These are phyloP conservation scores for Ips nitidus DNA, from an alignment of 1,140 invertebrate genomes.

Conservation along the genomic window DNA sequence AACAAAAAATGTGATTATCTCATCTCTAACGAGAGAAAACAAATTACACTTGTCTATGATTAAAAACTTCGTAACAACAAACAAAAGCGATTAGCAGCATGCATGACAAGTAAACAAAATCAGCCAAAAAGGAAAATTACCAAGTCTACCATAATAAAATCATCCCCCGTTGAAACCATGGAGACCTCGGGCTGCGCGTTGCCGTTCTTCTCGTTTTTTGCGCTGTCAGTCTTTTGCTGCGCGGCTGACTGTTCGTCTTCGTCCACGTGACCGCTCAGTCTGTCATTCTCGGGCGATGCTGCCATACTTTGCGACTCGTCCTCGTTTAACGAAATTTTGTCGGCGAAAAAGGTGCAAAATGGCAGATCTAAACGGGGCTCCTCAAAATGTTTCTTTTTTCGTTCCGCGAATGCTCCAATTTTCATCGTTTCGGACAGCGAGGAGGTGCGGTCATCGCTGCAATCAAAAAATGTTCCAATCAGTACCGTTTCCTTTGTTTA, in stretches of 20 bases:
- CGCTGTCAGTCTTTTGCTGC: constrained; percentile 38
- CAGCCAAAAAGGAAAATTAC: constrained; percentile 56
- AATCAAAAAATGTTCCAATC: constrained; percentile 42
- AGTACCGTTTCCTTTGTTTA: background rate
- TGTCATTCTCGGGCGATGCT: constrained; percentile 28
- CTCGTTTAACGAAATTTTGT: constrained; percentile 51
- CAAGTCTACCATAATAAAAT: constrained; percentile 77
- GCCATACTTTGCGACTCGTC: constrained; percentile 35
- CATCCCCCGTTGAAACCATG: constrained; percentile 62
- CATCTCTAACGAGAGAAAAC: too few species aligned
- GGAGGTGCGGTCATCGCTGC: constrained; percentile 58
- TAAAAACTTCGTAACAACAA: too few species aligned
- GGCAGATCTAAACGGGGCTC: constrained; percentile 66
- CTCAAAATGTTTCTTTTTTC: constrained; percentile 55
- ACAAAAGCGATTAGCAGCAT: constrained; percentile 2
- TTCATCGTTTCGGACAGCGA: constrained; percentile 67
- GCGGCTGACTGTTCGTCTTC: constrained; percentile 9
- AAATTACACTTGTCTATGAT: too few species aligned
- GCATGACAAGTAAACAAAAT: constrained; percentile 25
- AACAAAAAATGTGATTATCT: too few species aligned
- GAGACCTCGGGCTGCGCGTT: constrained; percentile 56
- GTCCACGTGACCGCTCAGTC: constrained; percentile 29
- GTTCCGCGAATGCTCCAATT: constrained; percentile 71
- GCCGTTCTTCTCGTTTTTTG: constrained; percentile 54
- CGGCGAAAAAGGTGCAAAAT: constrained; percentile 62